phyloP scores from a whole-genome alignment of 1,140 invertebrate species.

The Papilio polytes region DNA sequence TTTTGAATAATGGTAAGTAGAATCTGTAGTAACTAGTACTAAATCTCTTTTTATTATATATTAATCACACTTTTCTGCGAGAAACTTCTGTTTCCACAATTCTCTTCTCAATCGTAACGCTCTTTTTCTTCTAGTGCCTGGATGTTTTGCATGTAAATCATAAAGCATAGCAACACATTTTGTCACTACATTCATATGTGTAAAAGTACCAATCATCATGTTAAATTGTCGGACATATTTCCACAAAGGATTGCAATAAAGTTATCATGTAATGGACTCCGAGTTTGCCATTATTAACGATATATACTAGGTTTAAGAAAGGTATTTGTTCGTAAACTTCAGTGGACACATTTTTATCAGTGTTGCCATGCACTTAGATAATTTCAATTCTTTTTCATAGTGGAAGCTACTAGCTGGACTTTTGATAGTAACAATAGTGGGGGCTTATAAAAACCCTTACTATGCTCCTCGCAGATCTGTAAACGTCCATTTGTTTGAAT shows the following conservation, averaged over 20 bases:
- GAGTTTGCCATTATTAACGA: background rate
- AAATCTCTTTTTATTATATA: background rate
- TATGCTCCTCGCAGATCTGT: slow-evolving; percentile 78
- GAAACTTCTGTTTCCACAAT: background rate
- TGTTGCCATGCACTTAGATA: background rate
- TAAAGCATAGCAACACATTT: background rate
- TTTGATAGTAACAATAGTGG: slow-evolving; percentile 28
- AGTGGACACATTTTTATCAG: too few relatives aligned
- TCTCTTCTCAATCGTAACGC: background rate
- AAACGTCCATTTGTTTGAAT: slow-evolving; percentile 93
- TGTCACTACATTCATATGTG: background rate
- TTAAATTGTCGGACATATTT: background rate
- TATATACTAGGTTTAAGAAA: background rate
- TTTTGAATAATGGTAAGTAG: slow-evolving; percentile 41
- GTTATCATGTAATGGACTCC: background rate
- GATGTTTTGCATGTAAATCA: background rate
- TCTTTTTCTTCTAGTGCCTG: background rate
- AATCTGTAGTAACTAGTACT: background rate
- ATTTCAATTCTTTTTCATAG: slow-evolving; percentile 27
- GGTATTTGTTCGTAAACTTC: too few relatives aligned
- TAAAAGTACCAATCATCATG: background rate
- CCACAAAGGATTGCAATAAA: background rate
- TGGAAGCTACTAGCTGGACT: slow-evolving; percentile 26
- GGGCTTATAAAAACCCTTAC: slow-evolving; percentile 70
- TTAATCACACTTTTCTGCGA: background rate